phyloP scores from a whole-genome alignment of 2,888 invertebrate species.

The Tipula unca region DNA sequence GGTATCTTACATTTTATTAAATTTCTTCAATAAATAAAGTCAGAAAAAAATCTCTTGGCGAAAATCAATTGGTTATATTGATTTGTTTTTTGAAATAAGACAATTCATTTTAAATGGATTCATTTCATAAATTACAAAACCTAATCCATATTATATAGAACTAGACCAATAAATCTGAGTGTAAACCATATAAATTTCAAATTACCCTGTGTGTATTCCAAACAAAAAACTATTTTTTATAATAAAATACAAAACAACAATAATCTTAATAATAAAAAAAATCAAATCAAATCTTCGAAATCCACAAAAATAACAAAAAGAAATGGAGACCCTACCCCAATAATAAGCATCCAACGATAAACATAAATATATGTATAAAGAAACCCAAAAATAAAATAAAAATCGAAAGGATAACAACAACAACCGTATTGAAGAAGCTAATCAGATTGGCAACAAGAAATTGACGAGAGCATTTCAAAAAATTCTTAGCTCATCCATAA shows the following conservation, averaged over 20 bases:
- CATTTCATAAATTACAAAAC: too few species aligned
- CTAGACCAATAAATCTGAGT: background rate
- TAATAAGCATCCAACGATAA: background rate
- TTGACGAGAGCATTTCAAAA: background rate
- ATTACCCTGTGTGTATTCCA: background rate
- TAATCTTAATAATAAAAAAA: background rate
- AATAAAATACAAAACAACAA: background rate
- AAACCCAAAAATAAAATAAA: background rate
- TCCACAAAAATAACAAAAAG: background rate
- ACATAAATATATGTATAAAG: background rate
- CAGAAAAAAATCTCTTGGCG: too few species aligned
- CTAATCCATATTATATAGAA: too few species aligned
- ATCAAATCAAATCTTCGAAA: background rate
- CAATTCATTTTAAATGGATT: too few species aligned
- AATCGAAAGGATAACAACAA: background rate
- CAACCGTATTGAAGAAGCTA: background rate
- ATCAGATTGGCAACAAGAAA: background rate
- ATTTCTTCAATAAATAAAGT: too few species aligned
- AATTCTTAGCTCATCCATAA: background rate
- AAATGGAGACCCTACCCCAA: background rate
- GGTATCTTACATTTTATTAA: too few species aligned
- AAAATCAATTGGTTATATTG: too few species aligned
- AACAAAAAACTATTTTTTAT: background rate
- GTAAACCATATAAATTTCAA: background rate
- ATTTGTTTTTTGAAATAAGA: too few species aligned